Evolutionary conservation across 2,797 vertebrate species (phyloP).

Genomic region (Chelidonichthys spinosus): DNA sequence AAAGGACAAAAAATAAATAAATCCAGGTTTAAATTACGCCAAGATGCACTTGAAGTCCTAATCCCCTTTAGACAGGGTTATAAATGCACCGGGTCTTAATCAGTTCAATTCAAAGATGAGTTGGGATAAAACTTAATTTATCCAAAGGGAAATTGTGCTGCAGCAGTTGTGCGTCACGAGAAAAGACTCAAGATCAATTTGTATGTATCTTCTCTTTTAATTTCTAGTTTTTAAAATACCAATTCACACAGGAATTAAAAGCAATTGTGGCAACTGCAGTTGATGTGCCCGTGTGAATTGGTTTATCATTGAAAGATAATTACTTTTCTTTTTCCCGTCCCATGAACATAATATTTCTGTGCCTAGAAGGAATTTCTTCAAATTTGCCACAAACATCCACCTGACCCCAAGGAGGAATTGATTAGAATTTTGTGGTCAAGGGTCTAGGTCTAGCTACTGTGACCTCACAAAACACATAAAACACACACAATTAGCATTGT

Average conservation of each 20-base stretch:
- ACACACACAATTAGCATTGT: not conserved
- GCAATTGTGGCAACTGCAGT: not conserved
- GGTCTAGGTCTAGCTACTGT: no score
- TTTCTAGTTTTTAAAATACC: no score
- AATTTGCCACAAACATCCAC: no score
- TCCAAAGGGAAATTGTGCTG: not conserved
- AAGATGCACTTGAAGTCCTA: not conserved
- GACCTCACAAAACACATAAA: not conserved
- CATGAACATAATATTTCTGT: no score
- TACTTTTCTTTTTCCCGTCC: not conserved
- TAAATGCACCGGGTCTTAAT: not conserved
- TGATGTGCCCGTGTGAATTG: no score
- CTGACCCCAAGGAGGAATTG: no score
- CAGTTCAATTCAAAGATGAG: not conserved
- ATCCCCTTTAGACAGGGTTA: not conserved
- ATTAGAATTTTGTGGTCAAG: no score
- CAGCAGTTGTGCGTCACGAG: not conserved
- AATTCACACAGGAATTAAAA: no score
- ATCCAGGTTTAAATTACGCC: not conserved
- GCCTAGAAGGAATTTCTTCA: no score
- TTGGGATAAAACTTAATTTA: not conserved
- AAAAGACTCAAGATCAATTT: no score
- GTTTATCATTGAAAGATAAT: not conserved
- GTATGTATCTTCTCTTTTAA: no score
- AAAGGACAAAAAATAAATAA: slow-evolving; percentile 10